These are phyloP conservation scores for Drosophila formosana DNA, from an alignment of 2,888 invertebrate species.

Conservation along the genomic window DNA sequence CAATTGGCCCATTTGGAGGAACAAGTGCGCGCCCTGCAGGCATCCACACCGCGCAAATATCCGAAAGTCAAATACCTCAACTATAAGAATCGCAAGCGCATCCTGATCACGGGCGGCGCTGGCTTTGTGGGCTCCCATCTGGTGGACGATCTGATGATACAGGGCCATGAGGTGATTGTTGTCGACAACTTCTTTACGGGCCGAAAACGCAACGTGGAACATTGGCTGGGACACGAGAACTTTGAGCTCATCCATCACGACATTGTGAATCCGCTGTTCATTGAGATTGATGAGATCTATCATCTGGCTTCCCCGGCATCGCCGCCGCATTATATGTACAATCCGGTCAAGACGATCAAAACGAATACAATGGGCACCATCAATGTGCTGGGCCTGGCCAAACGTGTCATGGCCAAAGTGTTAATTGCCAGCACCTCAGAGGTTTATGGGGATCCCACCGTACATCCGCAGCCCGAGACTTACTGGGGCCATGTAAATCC, in stretches of 20 bases:
- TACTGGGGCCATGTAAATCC: slow-evolving; percentile 99
- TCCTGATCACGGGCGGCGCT: slow-evolving; percentile 98
- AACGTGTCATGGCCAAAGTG: slow-evolving; percentile 95
- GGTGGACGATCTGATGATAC: slow-evolving; percentile 97
- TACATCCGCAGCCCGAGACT: slow-evolving; percentile 98
- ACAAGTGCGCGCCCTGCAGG: slow-evolving; percentile 90
- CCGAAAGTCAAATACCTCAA: slow-evolving; percentile 96
- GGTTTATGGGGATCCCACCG: slow-evolving; percentile 99
- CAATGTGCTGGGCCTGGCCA: slow-evolving; percentile 96
- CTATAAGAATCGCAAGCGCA: slow-evolving; percentile 95
- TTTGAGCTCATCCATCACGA: slow-evolving; percentile 99
- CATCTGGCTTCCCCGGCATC: slow-evolving; percentile 99
- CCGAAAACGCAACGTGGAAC: slow-evolving; percentile 97
- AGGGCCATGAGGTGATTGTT: slow-evolving; percentile 98
- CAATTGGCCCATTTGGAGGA: slow-evolving; percentile 90
- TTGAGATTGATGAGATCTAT: slow-evolving; percentile 99
- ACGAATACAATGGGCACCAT: slow-evolving; percentile 98
- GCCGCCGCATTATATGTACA: slow-evolving; percentile 99
- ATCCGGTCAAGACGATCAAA: slow-evolving; percentile 99
- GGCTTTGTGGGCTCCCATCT: slow-evolving; percentile 99
- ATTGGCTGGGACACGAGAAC: slow-evolving; percentile 99
- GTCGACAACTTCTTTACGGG: slow-evolving; percentile 99
- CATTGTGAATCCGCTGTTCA: slow-evolving; percentile 98
- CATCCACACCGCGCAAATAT: slow-evolving; percentile 92
- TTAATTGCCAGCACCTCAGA: slow-evolving; percentile 99